Evolutionary conservation across 2,113 vertebrate species (phyloP).

Genomic region (Rhombomys opimus): DNA sequence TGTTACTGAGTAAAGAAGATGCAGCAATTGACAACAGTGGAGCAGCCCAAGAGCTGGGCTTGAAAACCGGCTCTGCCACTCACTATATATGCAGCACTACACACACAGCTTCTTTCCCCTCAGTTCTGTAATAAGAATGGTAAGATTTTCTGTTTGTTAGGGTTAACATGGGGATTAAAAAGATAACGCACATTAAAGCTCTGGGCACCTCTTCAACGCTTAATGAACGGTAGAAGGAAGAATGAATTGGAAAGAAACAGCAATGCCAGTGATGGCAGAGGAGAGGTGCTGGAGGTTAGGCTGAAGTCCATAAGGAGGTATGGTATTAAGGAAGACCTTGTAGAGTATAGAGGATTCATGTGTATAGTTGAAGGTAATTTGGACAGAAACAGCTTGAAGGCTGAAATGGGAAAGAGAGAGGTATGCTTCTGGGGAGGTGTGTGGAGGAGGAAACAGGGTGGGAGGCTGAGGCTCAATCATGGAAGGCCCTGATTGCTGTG

Average conservation of each 20-base stretch:
- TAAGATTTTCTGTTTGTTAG: background rate
- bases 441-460: background rate
- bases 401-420: background rate
- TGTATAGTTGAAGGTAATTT: background rate
- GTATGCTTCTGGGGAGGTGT: background rate
- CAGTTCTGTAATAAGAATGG: constrained; percentile 13
- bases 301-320: background rate
- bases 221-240: constrained; percentile 17
- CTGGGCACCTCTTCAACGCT: background rate
- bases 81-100: background rate
- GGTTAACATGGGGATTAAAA: constrained; percentile 10
- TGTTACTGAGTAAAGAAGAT: background rate
- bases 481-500: background rate
- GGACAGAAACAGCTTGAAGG: background rate
- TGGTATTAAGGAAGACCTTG: background rate
- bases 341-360: background rate
- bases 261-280: background rate
- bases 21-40: background rate
- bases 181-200: background rate
- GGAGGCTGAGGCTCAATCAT: background rate
- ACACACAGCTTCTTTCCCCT: background rate
- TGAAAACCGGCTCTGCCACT: background rate
- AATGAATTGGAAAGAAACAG: background rate
- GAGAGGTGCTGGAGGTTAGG: background rate
- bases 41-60: background rate